Evolutionary conservation across 2,113 vertebrate species (phyloP), one percentile per base, ranked within the genome.

Genomic region (Sander lucioperca): DNA sequence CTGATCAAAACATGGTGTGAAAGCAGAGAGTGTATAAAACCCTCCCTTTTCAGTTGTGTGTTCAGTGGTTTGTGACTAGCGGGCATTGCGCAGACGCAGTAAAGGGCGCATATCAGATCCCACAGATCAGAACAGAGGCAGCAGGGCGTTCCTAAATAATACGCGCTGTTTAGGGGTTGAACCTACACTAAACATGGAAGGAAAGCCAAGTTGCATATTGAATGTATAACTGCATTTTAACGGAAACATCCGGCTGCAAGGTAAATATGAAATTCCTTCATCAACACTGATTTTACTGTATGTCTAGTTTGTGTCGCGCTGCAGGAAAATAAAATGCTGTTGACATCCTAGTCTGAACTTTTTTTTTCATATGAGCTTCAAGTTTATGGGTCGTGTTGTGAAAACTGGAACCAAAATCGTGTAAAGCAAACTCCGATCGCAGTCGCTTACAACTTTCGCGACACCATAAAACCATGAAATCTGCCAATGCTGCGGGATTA

Each of bases 141-240:
- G 79, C 74, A 85, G 89, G 89, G 90, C 86, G 90, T 88, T 86
- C 79, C 80, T 84, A 16, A 63, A 70, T 23, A 23, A 62, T 25
- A 59, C 23, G 36, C n/a, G 1, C 30, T 75, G 45, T 5, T 4
- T 5, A 77, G 54, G 76, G 77, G 54, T 67, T 30, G 13, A 43
- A 56, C 13, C 70, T 33, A 2, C 54, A 21, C 66, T 43, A 9
- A 90, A 90, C 84, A 90, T 88, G 85, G 69, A 84, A 65, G 70
- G 53, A 74, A 39, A 74, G 51, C 43, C 5, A 8, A 82, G 39
- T 14, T 50, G n/a, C 13, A 39, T 3, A 16, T 16, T 85, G 67
- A 77, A 72, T 74, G 79, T 77, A 74, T 19, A 75, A 5, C 71
- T 50, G 45, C 36, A 9, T 43, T 57, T 56, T 50, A n/a, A 62